These are phyloP conservation scores for Ianthella basta DNA, from an alignment of 37 sponge, comb jelly and placozoan genomes.

Conservation along the genomic window DNA sequence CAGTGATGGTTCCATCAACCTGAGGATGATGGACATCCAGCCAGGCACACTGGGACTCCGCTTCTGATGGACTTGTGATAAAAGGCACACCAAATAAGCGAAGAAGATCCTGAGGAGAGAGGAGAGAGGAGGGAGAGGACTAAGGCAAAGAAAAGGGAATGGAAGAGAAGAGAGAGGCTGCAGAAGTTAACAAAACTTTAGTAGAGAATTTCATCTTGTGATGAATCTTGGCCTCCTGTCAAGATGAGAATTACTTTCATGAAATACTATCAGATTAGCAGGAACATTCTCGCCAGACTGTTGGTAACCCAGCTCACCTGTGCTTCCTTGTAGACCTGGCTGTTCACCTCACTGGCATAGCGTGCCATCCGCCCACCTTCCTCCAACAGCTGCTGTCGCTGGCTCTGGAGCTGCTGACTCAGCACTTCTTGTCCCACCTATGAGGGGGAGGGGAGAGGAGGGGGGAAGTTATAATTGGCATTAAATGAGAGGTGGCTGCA, in stretches of 20 bases:
- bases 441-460: not conserved
- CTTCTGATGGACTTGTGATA: conserved; percentile 86
- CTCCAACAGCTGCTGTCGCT: conserved; percentile 50
- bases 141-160: no score
- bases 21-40: conserved; percentile 63
- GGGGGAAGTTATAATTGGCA: not conserved
- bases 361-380: conserved; percentile 60
- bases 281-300: not conserved
- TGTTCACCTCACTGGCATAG: conserved; percentile 63
- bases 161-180: no score
- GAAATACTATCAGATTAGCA: no score
- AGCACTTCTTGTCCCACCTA: conserved; percentile 28
- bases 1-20: conserved; percentile 89
- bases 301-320: conserved; percentile 50
- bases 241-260: no score
- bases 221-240: no score
- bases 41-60: conserved; percentile 98
- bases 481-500: no score
- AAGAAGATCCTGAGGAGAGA: conserved; percentile 77
- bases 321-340: conserved; percentile 71
- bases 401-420: conserved; percentile 37
- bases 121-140: not conserved
- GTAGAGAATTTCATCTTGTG: no score
- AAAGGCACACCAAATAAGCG: conserved; percentile 92
- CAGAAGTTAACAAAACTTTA: no score